Percentiles rank a stretch among this genome's conserved stretches.
Evolutionary conservation across 1,140 invertebrate species (phyloP).

Genomic region (Coenobita brevimanus): DNA sequence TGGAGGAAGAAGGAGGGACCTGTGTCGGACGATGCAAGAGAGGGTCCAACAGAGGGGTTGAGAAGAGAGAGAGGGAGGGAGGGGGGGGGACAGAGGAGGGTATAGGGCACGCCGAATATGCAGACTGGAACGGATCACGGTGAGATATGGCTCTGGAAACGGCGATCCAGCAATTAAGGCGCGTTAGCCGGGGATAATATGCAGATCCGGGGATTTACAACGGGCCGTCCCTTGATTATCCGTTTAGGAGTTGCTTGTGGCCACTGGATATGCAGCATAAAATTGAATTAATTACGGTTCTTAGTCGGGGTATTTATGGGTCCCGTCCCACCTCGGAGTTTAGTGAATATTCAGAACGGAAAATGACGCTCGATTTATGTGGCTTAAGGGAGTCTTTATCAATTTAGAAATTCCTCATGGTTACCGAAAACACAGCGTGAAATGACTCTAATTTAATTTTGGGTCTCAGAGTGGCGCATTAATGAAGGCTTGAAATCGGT

Average conservation of each 20-base stretch:
- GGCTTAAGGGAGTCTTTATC: conserved; percentile 31
- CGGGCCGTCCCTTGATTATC: background rate
- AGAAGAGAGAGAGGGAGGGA: background rate
- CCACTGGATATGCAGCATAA: conserved; percentile 21
- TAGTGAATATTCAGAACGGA: conserved; percentile 23
- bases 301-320: background rate
- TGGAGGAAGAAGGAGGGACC: too few species aligned
- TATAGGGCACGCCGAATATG: background rate
- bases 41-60: too few species aligned
- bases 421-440: conserved; percentile 28
- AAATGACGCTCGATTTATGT: conserved; percentile 23
- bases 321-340: background rate
- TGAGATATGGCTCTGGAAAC: conserved; percentile 20
- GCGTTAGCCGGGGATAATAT: background rate
- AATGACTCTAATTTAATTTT: conserved; percentile 32
- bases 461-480: conserved; percentile 17
- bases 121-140: conserved; percentile 13
- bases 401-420: conserved; percentile 35
- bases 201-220: background rate
- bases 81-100: background rate
- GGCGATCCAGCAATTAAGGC: conserved; percentile 4
- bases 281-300: conserved; percentile 32
- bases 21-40: too few species aligned
- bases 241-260: conserved; percentile 28
- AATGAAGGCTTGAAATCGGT: background rate